phyloP scores from a whole-genome alignment of 2,797 vertebrate species.

The Echiichthys vipera region DNA sequence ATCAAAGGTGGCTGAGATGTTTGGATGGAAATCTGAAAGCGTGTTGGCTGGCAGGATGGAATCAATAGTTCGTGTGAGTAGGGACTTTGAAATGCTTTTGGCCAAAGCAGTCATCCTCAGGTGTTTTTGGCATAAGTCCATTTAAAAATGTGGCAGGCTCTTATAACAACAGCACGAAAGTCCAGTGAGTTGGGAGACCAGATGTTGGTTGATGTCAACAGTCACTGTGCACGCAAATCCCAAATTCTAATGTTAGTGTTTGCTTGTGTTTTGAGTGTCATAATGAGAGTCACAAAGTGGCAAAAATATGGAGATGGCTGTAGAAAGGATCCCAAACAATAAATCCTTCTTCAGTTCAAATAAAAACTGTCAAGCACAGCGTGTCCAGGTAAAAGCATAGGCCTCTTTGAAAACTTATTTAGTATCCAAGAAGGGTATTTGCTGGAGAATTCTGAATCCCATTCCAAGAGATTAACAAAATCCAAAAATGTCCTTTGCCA shows the following conservation, averaged over 20 bases:
- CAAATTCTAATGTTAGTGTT: conserved; percentile 23
- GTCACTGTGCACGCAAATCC: conserved; percentile 47
- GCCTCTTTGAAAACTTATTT: conserved; percentile 7
- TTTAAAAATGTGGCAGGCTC: conserved; percentile 35
- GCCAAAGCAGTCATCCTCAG: conserved; percentile 59
- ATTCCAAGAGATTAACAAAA: conserved; percentile 40
- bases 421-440: conserved; percentile 20
- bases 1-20: conserved; percentile 87
- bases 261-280: conserved; percentile 32
- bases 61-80: conserved; percentile 71
- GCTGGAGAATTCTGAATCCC: conserved; percentile 23
- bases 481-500: conserved; percentile 48
- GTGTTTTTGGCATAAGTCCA: conserved; percentile 52
- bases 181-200: conserved; percentile 43
- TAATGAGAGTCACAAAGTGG: conserved; percentile 15
- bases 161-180: conserved; percentile 17
- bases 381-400: conserved; percentile 20
- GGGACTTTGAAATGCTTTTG: conserved; percentile 54
- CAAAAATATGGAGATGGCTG: conserved; percentile 25
- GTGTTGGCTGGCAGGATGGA: conserved; percentile 69
- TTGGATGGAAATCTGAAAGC: conserved; percentile 83
- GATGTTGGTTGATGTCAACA: conserved; percentile 20
- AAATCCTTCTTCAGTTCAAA: conserved; percentile 39
- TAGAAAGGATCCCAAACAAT: conserved; percentile 3
- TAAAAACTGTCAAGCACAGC: conserved; percentile 7